Conservation (phyloP, 2,113 vertebrate species). For the Lates calcarifer region DNA sequence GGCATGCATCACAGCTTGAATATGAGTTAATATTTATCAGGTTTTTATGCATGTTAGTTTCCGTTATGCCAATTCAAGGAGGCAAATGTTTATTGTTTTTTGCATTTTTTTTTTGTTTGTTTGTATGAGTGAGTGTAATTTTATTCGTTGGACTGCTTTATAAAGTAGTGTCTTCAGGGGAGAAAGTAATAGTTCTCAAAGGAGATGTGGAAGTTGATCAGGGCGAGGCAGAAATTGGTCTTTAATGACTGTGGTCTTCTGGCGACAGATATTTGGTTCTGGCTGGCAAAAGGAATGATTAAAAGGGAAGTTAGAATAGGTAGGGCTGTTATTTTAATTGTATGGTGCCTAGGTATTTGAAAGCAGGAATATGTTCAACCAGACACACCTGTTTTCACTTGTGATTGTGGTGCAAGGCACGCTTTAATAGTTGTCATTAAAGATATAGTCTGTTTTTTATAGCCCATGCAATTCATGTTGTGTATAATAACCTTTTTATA, state of each 20-base stretch:
- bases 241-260: background rate
- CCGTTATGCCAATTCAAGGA: conserved; percentile 61
- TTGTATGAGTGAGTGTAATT: conserved; percentile 26
- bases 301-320: conserved; percentile 63
- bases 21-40: conserved; percentile 78
- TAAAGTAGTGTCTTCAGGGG: conserved; percentile 7
- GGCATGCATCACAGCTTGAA: conserved; percentile 56
- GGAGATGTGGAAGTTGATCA: conserved; percentile 9
- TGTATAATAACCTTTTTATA: conserved; percentile 54
- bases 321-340: conserved; percentile 4
- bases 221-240: background rate
- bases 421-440: conserved; percentile 26
- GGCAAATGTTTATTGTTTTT: conserved; percentile 24
- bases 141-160: conserved; percentile 16
- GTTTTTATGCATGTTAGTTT: conserved; percentile 78
- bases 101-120: conserved; percentile 3
- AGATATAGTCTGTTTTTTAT: conserved; percentile 24
- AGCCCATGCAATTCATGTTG: conserved; percentile 39
- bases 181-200: background rate
- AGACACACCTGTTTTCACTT: conserved; percentile 16
- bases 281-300: conserved; percentile 45
- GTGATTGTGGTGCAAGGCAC: conserved; percentile 57
- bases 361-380: conserved; percentile 18
- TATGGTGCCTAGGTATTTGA: conserved; percentile 35
- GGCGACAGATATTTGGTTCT: background rate